Base-by-base conservation (phyloP, 2,113 vertebrate genomes). In the Eubucco bourcierii region DNA sequence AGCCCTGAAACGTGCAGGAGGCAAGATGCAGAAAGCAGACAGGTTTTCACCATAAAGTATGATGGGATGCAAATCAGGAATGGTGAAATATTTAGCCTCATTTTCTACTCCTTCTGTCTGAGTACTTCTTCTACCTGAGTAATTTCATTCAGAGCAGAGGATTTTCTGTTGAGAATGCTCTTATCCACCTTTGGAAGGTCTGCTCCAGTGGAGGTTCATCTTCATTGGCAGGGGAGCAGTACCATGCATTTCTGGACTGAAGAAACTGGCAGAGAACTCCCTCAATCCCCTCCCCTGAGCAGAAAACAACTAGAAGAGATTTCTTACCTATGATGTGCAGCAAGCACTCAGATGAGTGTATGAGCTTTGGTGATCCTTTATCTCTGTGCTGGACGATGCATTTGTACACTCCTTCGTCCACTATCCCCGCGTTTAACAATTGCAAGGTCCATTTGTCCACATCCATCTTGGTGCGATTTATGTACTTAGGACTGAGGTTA, bases 391-490 rank as follows among this genome's bases (percentile, higher is more conserved):
- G 91, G 72, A 95, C 44, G 50, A 96, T 79, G 31, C 96, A 96
- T 4, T 5, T 5, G 23, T 95, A 96, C 18, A 1, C 37, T 53
- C 96, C 95, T 59, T 95, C 95, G 0, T 96, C 96, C 70, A 75
- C 34, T 61, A 96, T 14, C 72, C 24, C 88, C 75, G 74, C 88
- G 27, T 95, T 88, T 55, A 94, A 39, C 73, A 96, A 9, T 25
- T 93, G 77, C 90, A 96, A 87, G 50, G 88, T 95, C 96, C 94
- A 95, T 84, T 72, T 88, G 44, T 59, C 63, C 63, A 81, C 58
- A 33, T 96, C 94, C 95, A 95, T 8, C 74, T 88, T 95, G 33
- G 96, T 96, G 55, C 95, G 96, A 74, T 96, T 95, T 72, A 61
- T 34, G 2, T 96, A 96, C 21, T 93, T 90, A 87, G 93, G 92